These are phyloP conservation scores for Eilema caniola DNA, from an alignment of 2,888 invertebrate genomes.

Conservation along the genomic window DNA sequence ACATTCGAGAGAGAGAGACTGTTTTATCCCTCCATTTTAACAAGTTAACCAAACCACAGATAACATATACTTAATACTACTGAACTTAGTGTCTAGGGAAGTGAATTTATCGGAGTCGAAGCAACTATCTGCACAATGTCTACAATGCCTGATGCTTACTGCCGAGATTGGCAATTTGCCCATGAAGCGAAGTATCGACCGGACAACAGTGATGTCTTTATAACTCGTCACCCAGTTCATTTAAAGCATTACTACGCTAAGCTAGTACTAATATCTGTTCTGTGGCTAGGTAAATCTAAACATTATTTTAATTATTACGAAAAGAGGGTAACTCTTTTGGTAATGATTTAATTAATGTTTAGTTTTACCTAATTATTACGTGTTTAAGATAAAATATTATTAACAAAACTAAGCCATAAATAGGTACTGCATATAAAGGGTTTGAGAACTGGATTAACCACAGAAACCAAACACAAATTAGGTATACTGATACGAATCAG, in stretches of 20 bases:
- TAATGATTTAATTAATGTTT: background rate
- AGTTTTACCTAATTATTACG: background rate
- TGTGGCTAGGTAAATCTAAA: too few relatives aligned
- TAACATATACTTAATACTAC: too few relatives aligned
- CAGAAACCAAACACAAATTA: background rate
- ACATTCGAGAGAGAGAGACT: too few relatives aligned
- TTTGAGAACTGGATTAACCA: background rate
- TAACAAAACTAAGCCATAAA: background rate
- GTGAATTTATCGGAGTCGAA: too few relatives aligned
- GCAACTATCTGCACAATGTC: background rate
- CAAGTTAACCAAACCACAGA: too few relatives aligned
- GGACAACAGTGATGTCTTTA: background rate
- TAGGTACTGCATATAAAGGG: background rate
- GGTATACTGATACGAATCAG: background rate
- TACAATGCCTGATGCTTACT: background rate
- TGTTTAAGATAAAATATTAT: background rate
- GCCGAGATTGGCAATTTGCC: background rate
- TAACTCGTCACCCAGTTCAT: background rate
- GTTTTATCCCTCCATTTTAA: too few relatives aligned
- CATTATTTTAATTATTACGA: too few relatives aligned
- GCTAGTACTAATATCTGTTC: too few relatives aligned
- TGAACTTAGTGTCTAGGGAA: too few relatives aligned
- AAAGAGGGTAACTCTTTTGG: too few relatives aligned
- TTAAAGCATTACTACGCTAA: background rate
- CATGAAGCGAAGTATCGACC: background rate